Percentiles rank a stretch among this genome's conserved stretches.
Conservation (phyloP, 2,113 vertebrate species). For the Melierax canorus region DNA sequence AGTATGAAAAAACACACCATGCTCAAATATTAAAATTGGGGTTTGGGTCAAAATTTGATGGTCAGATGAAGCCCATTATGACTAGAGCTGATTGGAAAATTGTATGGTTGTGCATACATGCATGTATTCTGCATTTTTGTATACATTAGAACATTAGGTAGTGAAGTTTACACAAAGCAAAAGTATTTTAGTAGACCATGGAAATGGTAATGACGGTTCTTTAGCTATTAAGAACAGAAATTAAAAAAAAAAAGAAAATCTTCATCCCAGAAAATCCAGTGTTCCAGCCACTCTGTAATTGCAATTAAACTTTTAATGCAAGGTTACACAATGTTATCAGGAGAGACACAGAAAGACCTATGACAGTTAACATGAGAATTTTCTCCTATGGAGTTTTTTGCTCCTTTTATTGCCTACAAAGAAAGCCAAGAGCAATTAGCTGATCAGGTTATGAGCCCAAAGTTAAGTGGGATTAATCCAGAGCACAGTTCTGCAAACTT, state of each 20-base stretch:
- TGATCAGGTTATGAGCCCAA: not conserved
- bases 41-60: not conserved
- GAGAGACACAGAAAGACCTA: not conserved
- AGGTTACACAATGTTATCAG: not conserved
- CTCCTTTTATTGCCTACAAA: not conserved
- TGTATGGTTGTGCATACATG: not conserved
- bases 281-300: not conserved
- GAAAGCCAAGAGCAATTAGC: not conserved
- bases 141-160: not conserved
- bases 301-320: not conserved
- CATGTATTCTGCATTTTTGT: not conserved
- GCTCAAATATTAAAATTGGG: not conserved
- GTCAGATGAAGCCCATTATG: not conserved
- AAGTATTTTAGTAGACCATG: not conserved
- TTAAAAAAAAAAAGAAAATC: not conserved
- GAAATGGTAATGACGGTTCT: not conserved
- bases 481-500: not conserved
- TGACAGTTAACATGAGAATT: accelerated
- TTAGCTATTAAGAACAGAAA: not conserved
- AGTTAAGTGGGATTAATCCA: not conserved
- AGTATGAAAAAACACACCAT: not conserved
- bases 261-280: not conserved
- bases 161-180: not conserved
- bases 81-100: not conserved
- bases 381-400: not conserved